Conservation (phyloP, 2,113 vertebrate genomes). For the Tachysurus fulvidraco region DNA sequence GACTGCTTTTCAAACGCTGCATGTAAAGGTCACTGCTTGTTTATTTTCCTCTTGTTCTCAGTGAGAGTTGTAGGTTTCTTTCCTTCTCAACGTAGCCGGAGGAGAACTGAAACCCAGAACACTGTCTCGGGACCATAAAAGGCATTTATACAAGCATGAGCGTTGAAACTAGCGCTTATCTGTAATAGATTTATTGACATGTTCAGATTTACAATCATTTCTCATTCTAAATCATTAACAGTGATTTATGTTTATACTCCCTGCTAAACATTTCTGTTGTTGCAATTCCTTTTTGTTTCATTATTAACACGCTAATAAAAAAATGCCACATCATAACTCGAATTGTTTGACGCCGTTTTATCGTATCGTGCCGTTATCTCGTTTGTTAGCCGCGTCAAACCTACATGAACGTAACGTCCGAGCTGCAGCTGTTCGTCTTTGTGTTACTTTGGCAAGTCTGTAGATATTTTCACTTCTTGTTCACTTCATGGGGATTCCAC, state of each 20-base stretch:
- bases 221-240: neutral
- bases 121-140: conserved; percentile 22
- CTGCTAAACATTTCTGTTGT: neutral
- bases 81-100: conserved; percentile 17
- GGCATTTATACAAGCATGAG: neutral
- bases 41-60: neutral
- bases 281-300: neutral
- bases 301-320: neutral
- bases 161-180: neutral
- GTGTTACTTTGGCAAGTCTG: neutral
- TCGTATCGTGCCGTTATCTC: no score
- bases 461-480: conserved; percentile 21
- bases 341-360: neutral
- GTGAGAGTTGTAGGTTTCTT: conserved; percentile 15
- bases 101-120: conserved; percentile 38
- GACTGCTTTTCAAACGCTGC: neutral
- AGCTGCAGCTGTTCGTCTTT: neutral
- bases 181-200: neutral
- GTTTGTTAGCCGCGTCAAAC: neutral
- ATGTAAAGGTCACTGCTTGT: conserved; percentile 25
- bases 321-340: neutral
- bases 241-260: neutral
- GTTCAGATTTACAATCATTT: neutral
- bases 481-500: neutral
- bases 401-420: neutral